Evolutionary conservation across 1,140 invertebrate genomes (phyloP).

Genomic region (Metaphire vulgaris): DNA sequence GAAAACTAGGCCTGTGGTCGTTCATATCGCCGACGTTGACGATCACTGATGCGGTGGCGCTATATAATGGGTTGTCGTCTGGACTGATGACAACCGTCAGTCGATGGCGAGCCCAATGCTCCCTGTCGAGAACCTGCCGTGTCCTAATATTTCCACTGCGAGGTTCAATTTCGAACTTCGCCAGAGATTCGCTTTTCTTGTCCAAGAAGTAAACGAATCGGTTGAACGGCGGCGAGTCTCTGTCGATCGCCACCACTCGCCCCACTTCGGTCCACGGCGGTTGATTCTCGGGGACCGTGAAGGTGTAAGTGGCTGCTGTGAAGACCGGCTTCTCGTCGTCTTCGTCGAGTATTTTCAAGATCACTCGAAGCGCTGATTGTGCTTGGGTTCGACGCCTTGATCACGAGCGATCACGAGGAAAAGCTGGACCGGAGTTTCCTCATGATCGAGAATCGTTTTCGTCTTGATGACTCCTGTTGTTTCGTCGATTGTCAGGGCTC

Average conservation of each 20-base stretch:
- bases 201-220: slow-evolving; percentile 16
- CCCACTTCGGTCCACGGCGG: slow-evolving; percentile 24
- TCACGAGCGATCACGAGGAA: slow-evolving; percentile 12
- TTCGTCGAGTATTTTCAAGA: slow-evolving; percentile 15
- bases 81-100: background rate
- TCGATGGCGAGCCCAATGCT: background rate
- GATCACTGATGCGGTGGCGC: slow-evolving; percentile 9
- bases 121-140: slow-evolving; percentile 12
- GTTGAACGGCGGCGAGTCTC: slow-evolving; percentile 25
- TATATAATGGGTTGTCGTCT: background rate
- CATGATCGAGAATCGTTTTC: slow-evolving; percentile 17
- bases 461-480: slow-evolving; percentile 12
- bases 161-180: slow-evolving; percentile 5
- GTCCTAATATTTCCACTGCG: background rate
- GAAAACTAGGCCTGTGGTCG: slow-evolving; percentile 17
- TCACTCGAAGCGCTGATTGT: background rate
- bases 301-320: slow-evolving; percentile 7
- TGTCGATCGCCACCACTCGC: slow-evolving; percentile 14
- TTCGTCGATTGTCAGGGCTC: slow-evolving; percentile 5
- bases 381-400: background rate
- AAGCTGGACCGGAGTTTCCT: background rate
- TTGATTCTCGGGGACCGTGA: slow-evolving; percentile 26
- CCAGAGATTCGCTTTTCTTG: background rate
- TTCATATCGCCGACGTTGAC: slow-evolving; percentile 22
- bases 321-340: slow-evolving; percentile 26